Evolutionary conservation across 2,113 vertebrate genomes (phyloP), one percentile per base, ranked within the genome.

Genomic region (Syngnathus scovelli): DNA sequence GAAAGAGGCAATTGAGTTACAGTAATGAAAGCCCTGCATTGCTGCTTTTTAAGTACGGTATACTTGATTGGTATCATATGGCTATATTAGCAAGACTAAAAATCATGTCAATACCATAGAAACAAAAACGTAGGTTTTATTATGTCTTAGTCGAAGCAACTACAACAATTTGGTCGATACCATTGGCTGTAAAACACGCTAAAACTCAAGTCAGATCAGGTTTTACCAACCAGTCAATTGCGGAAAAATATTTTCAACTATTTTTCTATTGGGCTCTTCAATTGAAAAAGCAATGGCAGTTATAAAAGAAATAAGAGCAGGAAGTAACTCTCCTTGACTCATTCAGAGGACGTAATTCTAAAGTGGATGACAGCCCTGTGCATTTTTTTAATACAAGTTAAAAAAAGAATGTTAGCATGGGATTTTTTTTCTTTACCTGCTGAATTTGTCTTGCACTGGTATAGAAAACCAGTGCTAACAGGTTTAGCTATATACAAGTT

Each of bases 371-470:
- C 21, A n/a, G 7, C 49, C 8, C 19, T 52, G 13, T 27, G 27
- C 8, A 9, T 23, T 27, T 13, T 55, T 12, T 5, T 13, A 12
- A 12, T 27, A 5, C 21, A 55, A 55, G 23, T 27, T 56, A 15
- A 4, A 58, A 52, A 64, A 1, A 56, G 19, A 71, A 77, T 23
- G n/a, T 55, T 7, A 6, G 9, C 52, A 69, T 72, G 69, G 67
- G 21, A 70, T 85, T 78, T 66, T 37, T 58, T 78, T 65, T 33
- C 33, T 56, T 43, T 19, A 12, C 46, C 6, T 23, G 19, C 39
- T 33, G 21, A 16, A 27, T 3, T 55, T 27, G 5, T 23, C 36
- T 43, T 44, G 54, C 13, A 13, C 36, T 60, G 16, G 56, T 48
- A 36, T 46, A 56, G n/a, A 75, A 52, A 62, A 2, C 15, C 58